Base-by-base conservation (phyloP, 2,113 vertebrate species). In the Oreochromis niloticus region DNA sequence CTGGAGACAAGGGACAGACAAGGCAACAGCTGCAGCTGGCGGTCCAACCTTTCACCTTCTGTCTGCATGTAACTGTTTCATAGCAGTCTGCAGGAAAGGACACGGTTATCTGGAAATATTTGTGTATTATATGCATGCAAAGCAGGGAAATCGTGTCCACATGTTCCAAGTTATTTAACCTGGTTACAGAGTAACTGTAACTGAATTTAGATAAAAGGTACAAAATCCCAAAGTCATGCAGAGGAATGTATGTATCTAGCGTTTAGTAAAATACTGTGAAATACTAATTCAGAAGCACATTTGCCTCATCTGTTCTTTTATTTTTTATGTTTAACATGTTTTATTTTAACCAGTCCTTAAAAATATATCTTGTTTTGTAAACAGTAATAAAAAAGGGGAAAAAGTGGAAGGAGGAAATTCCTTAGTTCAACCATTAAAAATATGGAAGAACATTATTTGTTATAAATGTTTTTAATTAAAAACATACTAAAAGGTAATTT, bases 11-110 rank as follows among this genome's bases (percentile, higher is more conserved):
- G 88, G 94, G 94, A 91, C 86, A 94, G 94, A 92, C 87, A 52
- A 88, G 93, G 82, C 81, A 92, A 95, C 96, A 96, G 95, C 95
- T 96, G 95, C 94, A 88, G 87, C 79, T 16, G 85, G 78, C 10
- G 2, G 75, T 22, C 90, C 88, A 91, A 89, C 85, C 90, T 89
- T 91, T 94, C 90, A 90, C 82, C 89, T 79, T 22, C 81, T 57
- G 79, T 83, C 84, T 73, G 63, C 86, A 41, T 2, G 27, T 2
- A 71, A 85, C 54, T 34, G 61, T 50, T 82, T 14, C 1, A 79
- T 6, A 4, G 30, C 19, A 79, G 11, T 22, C 54, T 82, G 59
- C 61, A 80, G 54, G 54, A 48, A 61, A 36, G 34, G 57, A 39
- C 52, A 68, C 27, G 5, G 46, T 17, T 27, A 24, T 46, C 7